Base-by-base conservation (phyloP, 2,888 invertebrate species). In the Drosophila mimica region DNA sequence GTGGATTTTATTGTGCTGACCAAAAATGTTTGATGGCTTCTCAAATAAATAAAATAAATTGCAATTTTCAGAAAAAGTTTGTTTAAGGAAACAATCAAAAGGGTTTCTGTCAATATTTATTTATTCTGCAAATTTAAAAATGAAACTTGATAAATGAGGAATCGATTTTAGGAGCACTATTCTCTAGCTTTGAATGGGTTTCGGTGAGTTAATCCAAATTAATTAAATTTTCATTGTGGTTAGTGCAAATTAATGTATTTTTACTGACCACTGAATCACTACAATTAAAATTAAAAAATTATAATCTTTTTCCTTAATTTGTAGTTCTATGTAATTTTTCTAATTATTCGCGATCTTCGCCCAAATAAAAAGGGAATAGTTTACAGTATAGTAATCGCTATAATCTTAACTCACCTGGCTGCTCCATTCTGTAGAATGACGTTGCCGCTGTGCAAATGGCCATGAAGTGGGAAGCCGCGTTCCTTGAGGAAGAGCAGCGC, bases 341-440 rank as follows among this genome's bases (percentile, higher is more conserved):
- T 36, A 13, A 31, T 38, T 38, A 7, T 17, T n/a, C 34, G n/a
- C 30, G 28, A 38, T 51, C 3, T 25, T 46, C 20, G 11, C n/a
- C 11, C 20, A 9, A 31, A 31, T 9, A 33, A 52, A 34, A n/a
- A 66, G 56, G 56, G 68, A 49, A 67, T 60, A 59, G 57, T 59
- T 17, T 17, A 54, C 53, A 36, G 52, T n/a, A n/a, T 11, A 20
- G 11, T 43, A 11, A 43, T 11, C 11, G 11, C 43, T 13, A 11
- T 13, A 51, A 15, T n/a, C 5, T 7, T n/a, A 28, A 74, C 92
- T 92, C 89, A 96, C 96, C 98, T 95, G 57, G 98, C 98, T 1
- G 97, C 97, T 28, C 98, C 98, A 92, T 98, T 98, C 91, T 98
- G 98, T 49, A 98, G 95, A 79, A 98, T 96, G 33, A 98, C 96